Percentiles rank a stretch among this genome's conserved stretches.
Evolutionary conservation across 2,888 invertebrate genomes (phyloP).

Genomic region (Apodemia mormo): DNA sequence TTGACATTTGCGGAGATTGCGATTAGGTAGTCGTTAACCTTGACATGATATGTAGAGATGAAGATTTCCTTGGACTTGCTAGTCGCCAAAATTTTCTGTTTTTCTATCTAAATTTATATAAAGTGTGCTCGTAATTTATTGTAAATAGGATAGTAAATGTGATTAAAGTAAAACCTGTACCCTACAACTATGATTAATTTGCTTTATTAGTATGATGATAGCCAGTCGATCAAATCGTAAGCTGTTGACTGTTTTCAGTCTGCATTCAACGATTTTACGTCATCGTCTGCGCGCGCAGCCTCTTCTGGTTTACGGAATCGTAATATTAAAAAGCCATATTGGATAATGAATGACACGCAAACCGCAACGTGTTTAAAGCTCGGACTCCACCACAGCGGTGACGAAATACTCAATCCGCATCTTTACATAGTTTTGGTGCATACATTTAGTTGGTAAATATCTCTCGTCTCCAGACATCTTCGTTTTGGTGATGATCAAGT

Average conservation of each 20-base stretch:
- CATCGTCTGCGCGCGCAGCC: slow-evolving; percentile 68
- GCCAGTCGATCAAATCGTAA: slow-evolving; percentile 51
- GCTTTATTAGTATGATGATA: neutral
- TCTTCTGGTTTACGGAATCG: slow-evolving; percentile 39
- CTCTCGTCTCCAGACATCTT: too few relatives aligned
- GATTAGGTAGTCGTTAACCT: too few relatives aligned
- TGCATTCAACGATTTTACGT: slow-evolving; percentile 55
- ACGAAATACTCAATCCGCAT: neutral
- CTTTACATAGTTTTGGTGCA: too few relatives aligned
- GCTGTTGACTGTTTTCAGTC: slow-evolving; percentile 43
- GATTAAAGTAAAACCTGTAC: neutral
- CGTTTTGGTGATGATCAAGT: too few relatives aligned
- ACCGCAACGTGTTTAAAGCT: slow-evolving; percentile 37
- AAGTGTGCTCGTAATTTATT: too few relatives aligned
- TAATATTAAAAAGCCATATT: slow-evolving; percentile 38
- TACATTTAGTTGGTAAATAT: too few relatives aligned
- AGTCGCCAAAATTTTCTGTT: too few relatives aligned
- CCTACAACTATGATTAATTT: neutral
- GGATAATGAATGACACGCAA: slow-evolving; percentile 39
- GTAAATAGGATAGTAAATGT: too few relatives aligned
- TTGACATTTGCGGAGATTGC: too few relatives aligned
- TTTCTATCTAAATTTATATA: too few relatives aligned
- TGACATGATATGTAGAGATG: too few relatives aligned
- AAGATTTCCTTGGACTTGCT: too few relatives aligned
- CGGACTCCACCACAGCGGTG: slow-evolving; percentile 2